A percentile compares a stretch with the other conserved stretches of the same genome.
Conservation (phyloP, 2,888 invertebrate genomes). For the Luffia ferchaultella region DNA sequence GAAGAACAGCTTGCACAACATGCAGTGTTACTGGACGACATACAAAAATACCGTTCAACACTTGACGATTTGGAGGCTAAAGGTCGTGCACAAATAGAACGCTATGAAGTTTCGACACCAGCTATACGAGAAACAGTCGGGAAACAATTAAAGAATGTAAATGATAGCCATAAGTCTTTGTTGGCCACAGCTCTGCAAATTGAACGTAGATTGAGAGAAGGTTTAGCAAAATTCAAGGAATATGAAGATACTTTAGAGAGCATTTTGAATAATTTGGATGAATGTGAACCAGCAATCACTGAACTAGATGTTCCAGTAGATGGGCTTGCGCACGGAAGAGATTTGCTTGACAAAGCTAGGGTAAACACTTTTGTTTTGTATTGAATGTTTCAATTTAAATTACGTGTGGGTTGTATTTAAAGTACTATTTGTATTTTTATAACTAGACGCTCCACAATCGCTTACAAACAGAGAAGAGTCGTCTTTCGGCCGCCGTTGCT, state of each 20-base stretch:
- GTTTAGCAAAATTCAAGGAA: slow-evolving; percentile 90
- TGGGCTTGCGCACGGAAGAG: slow-evolving; percentile 75
- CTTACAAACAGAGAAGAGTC: slow-evolving; percentile 86
- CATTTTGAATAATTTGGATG: slow-evolving; percentile 82
- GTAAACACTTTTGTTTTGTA: slow-evolving; percentile 30
- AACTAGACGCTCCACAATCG: slow-evolving; percentile 77
- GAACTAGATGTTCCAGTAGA: slow-evolving; percentile 80
- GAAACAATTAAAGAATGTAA: slow-evolving; percentile 87
- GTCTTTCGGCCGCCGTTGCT: slow-evolving; percentile 86
- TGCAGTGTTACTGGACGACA: slow-evolving; percentile 75
- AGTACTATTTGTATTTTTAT: no score
- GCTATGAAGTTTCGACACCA: slow-evolving; percentile 77
- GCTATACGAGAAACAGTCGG: slow-evolving; percentile 80
- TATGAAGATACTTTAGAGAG: slow-evolving; percentile 91
- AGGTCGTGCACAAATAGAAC: slow-evolving; percentile 84
- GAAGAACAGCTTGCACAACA: slow-evolving; percentile 92
- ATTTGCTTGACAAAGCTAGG: slow-evolving; percentile 78
- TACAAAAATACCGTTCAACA: slow-evolving; percentile 82
- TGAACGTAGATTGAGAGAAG: slow-evolving; percentile 85
- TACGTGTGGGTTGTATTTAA: no score
- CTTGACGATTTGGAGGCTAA: slow-evolving; percentile 84
- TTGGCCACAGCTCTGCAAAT: slow-evolving; percentile 91
- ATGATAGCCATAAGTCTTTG: slow-evolving; percentile 91
- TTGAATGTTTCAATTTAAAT: neutral
- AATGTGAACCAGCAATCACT: slow-evolving; percentile 80